These are phyloP conservation scores for Patiria pectinifera DNA, from an alignment of 53 echinoderm and acorn worm species.

Conservation along the genomic window DNA sequence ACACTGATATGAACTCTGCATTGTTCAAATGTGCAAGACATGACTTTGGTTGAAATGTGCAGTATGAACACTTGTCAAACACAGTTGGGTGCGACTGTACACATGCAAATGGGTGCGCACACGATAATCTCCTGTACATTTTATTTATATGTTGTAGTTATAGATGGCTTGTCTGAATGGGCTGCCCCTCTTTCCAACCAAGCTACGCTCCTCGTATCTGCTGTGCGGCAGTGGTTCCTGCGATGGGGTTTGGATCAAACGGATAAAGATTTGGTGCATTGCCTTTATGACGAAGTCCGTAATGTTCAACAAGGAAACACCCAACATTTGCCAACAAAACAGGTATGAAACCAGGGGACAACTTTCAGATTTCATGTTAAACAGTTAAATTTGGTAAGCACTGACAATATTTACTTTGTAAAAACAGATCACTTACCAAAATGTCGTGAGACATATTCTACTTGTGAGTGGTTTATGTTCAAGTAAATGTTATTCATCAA, in stretches of 20 bases:
- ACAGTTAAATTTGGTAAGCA: background rate
- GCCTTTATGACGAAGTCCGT: constrained; percentile 10
- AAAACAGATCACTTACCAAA: background rate
- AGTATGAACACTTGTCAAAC: too few species aligned
- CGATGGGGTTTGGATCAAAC: constrained; percentile 18
- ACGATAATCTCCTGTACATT: too few species aligned
- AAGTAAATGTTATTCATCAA: too few species aligned
- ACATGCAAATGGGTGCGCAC: too few species aligned
- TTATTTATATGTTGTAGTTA: background rate
- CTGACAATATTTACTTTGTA: background rate
- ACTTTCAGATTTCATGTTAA: background rate
- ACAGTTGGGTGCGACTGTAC: too few species aligned
- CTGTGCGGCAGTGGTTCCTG: constrained; percentile 25
- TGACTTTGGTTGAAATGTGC: too few species aligned
- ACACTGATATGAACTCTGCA: too few species aligned
- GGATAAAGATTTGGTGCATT: background rate
- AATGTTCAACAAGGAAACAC: constrained; percentile 33
- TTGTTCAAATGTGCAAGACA: too few species aligned
- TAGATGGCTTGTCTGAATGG: constrained; percentile 37
- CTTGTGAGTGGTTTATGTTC: too few species aligned
- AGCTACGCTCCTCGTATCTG: background rate
- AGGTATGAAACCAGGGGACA: constrained; percentile 19
- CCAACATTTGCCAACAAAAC: constrained; percentile 36
- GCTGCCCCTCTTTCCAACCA: background rate
- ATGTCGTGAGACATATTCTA: background rate